A percentile compares a stretch with the other conserved stretches of the same genome.
Conservation (phyloP, 37 sponge, comb jelly and placozoan genomes). For the Chondrosia reniformis region DNA sequence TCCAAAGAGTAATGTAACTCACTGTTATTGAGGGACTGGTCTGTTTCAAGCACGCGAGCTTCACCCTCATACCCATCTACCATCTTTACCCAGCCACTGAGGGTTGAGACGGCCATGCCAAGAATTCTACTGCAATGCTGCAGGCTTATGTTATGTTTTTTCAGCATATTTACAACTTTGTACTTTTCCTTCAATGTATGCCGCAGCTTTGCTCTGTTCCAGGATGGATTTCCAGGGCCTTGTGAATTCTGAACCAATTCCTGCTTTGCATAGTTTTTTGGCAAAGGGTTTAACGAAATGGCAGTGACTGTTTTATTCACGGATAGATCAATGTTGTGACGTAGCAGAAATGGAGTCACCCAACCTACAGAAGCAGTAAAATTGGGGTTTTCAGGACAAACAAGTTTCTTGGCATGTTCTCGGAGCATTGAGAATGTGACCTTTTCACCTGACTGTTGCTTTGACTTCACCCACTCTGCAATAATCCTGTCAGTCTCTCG, state of each 20-base stretch:
- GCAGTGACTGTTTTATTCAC: slow-evolving; percentile 26
- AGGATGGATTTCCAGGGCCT: background rate
- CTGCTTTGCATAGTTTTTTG: background rate
- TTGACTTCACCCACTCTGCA: slow-evolving; percentile 45
- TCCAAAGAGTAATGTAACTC: background rate
- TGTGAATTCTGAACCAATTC: background rate
- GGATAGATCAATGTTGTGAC: slow-evolving; percentile 66
- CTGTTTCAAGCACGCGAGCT: slow-evolving; percentile 45
- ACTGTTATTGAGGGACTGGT: slow-evolving; percentile 15
- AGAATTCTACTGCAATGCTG: slow-evolving; percentile 66
- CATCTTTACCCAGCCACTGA: slow-evolving; percentile 75
- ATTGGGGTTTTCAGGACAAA: slow-evolving; percentile 65
- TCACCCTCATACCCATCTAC: slow-evolving; percentile 61
- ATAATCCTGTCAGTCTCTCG: slow-evolving; percentile 70
- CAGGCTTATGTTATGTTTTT: slow-evolving; percentile 44
- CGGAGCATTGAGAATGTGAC: slow-evolving; percentile 76
- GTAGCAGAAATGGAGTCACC: slow-evolving; percentile 76
- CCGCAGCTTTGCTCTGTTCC: slow-evolving; percentile 15
- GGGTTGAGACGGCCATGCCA: slow-evolving; percentile 75
- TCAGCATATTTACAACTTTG: slow-evolving; percentile 70
- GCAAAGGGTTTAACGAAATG: background rate
- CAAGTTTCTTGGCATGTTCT: slow-evolving; percentile 59
- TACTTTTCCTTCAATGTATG: slow-evolving; percentile 76
- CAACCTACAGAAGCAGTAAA: slow-evolving; percentile 87
- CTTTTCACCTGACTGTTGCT: slow-evolving; percentile 51